These are phyloP conservation scores for Garrulus glandarius DNA, from an alignment of 2,797 vertebrate species.

Conservation along the genomic window DNA sequence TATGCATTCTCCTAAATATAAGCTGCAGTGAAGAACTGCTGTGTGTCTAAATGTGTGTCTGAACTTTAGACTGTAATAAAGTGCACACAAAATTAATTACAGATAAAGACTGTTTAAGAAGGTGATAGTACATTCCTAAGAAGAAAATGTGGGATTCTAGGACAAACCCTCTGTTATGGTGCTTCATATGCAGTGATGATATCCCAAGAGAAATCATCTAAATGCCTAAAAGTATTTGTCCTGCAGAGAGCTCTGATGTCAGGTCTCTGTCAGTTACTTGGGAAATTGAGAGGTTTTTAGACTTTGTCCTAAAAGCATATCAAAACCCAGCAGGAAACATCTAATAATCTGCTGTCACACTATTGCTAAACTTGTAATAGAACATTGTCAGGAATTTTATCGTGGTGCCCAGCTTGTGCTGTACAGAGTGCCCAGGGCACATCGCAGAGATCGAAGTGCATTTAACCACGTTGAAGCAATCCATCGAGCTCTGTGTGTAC, in stretches of 20 bases:
- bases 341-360: background rate
- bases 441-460: conserved; percentile 6
- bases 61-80: background rate
- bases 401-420: background rate
- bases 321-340: background rate
- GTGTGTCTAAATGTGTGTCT: background rate
- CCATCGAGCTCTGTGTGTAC: background rate
- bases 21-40: background rate
- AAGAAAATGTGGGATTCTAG: background rate
- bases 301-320: background rate
- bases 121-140: background rate
- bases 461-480: conserved; percentile 52
- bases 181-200: background rate
- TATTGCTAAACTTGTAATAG: background rate
- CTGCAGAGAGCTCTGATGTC: background rate
- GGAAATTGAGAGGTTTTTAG: background rate
- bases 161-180: background rate
- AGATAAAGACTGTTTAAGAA: background rate
- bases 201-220: background rate
- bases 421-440: background rate
- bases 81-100: background rate
- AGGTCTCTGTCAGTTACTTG: background rate
- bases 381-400: background rate
- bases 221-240: background rate
- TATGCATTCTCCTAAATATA: background rate